Base-by-base conservation (phyloP, 2,888 invertebrate genomes). In the Trissolcus brochymenae region DNA sequence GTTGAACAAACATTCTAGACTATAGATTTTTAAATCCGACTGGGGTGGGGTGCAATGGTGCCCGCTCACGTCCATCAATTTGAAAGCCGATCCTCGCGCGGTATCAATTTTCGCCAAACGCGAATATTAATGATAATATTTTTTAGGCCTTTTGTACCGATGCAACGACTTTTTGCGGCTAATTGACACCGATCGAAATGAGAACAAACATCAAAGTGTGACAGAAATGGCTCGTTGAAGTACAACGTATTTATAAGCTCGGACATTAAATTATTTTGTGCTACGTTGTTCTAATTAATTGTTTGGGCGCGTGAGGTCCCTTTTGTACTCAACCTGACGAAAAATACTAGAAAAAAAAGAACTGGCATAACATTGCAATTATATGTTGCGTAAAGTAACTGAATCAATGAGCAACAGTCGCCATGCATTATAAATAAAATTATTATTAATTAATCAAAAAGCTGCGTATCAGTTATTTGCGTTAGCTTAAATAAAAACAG, bases 381-480 rank as follows among this genome's bases (percentile, higher is more conserved):
- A 66, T 57, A 57, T 57, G 50, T 56, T 49, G 41, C 7, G 4
- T 3, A 46, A 56, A 56, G 46, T 25, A 21, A 40, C 49, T 11
- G 55, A 51, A 66, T 51, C 57, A 66, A 57, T 51, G 51, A 41
- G 51, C 14, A 29, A 55, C 19, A 49, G 19, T 11, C 40, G 19
- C 21, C 2, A 6, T 29, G 57, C 54, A 29, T 60, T 68, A 53
- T 54, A 68, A 68, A 59, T 60, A 60, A 54, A 53, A 54, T 60
- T 35, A 60, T 68, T 60, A 68, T 60, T 49, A 60, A 68, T 71
- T 62, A 70, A 70, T 62, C 70, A 70, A 41, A 70, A 41, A 40
- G 51, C 50, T 9, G 7, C 51, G 46, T 4, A 46, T 19, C 53
- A 9, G 59, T 70, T 61, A 62, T 62, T 55, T 56, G 46, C 62